Base-by-base conservation (phyloP, 2,888 invertebrate species). In the Platynereis dumerilii region DNA sequence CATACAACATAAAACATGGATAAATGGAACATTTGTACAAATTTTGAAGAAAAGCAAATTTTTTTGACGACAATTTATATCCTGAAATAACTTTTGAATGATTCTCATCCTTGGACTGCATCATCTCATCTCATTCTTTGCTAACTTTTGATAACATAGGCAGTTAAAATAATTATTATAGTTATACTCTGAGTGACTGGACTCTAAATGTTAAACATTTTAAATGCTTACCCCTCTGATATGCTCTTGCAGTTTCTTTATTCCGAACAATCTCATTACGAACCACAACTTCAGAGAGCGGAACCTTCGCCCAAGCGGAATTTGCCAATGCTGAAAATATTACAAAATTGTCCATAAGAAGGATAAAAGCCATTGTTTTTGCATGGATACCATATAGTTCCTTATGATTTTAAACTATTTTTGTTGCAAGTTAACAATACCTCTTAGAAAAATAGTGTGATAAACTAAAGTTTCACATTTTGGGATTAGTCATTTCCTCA, bases 281-380 rank as follows among this genome's bases (percentile, higher is more conserved):
- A 94, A 93, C 96, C 96, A 96, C n/a, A 96, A 85, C 83, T 96
- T 96, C 24, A 96, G 85, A 0, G 96, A 89, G 56, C 96, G 88
- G 82, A 96, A 96, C 72, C 94, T 87, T 66, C 96, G 87, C 0
- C 94, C 94, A 27, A 95, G 86, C 2, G 93, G 90, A 80, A 94
- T 91, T 84, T 93, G 92, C 92, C 92, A 93, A 78, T 93, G 91
- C 86, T 94, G 86, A 69, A 89, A 89, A 53, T 34, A n/a, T 27
- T 55, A 55, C 26, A 27, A 27, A 27, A 27, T 29, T 55, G 28
- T 27, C 28, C 53, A 20, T 53, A 53, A 53, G 26, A 20, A 22
- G 24, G 15, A 53, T n/a, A n/a, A n/a, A n/a, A n/a, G n/a, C n/a
- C 10, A 10, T 42, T 42, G 10, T 42, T 12, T 42, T 12, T 12